A percentile compares a stretch with the other conserved stretches of the same genome.
Evolutionary conservation across 2,113 vertebrate genomes (phyloP).

Genomic region (Rhabdornis inornatus): DNA sequence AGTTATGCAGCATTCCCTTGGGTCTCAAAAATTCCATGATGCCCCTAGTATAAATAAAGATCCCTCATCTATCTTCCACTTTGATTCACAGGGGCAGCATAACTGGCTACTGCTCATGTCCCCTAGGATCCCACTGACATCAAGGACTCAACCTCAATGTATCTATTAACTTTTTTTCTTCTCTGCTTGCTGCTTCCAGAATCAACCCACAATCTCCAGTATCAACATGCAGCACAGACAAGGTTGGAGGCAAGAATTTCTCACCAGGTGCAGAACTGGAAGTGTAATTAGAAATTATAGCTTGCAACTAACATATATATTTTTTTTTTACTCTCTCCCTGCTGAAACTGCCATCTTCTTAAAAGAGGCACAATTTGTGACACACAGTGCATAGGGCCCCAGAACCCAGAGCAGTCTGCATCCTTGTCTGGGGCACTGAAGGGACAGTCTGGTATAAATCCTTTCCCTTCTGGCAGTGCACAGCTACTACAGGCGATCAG

Average conservation of each 20-base stretch:
- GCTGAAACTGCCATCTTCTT: neutral
- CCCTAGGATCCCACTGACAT: constrained; percentile 41
- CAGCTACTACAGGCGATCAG: neutral
- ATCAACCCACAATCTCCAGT: neutral
- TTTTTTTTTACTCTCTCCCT: neutral
- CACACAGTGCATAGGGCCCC: neutral
- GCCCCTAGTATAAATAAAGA: constrained; percentile 24
- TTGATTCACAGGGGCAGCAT: neutral
- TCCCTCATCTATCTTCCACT: constrained; percentile 2
- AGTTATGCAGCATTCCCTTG: constrained; percentile 37
- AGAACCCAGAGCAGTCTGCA: neutral
- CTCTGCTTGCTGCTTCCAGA: constrained; percentile 8
- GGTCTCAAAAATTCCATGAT: constrained; percentile 30
- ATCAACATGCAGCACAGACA: constrained; percentile 9
- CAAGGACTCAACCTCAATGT: constrained; percentile 31
- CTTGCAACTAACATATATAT: neutral
- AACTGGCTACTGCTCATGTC: neutral
- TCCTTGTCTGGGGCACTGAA: neutral
- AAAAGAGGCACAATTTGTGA: neutral
- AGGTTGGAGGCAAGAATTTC: constrained; percentile 1
- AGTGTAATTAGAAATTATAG: constrained; percentile 22
- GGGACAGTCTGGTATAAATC: neutral
- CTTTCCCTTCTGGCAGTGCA: neutral
- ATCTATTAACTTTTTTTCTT: constrained; percentile 27
- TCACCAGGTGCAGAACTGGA: constrained; percentile 28